A percentile compares a stretch with the other conserved stretches of the same genome.
These are phyloP conservation scores for Sylvilagus floridanus DNA, from an alignment of 2,797 vertebrate species.

Conservation along the genomic window DNA sequence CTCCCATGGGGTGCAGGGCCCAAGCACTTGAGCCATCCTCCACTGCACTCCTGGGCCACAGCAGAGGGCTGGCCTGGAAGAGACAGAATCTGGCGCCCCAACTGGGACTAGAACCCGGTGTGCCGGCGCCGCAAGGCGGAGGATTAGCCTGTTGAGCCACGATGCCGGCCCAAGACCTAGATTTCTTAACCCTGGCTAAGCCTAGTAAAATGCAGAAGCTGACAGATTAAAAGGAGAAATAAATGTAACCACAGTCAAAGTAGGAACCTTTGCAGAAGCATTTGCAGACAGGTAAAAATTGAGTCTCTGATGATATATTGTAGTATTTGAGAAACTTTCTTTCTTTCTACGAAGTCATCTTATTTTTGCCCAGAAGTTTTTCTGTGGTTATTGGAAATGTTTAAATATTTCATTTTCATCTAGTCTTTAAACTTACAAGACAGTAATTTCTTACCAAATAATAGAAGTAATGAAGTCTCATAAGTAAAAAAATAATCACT, in stretches of 20 bases:
- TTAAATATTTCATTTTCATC: conserved; percentile 48
- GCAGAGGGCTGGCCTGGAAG: too few relatives aligned
- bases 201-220: conserved; percentile 11
- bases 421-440: conserved; percentile 24
- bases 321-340: too few relatives aligned
- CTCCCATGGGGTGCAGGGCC: too few relatives aligned
- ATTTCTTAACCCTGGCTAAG: neutral
- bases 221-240: conserved; percentile 21
- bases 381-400: neutral
- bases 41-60: too few relatives aligned
- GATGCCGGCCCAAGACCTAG: neutral
- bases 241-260: neutral
- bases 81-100: too few relatives aligned
- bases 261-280: conserved; percentile 15
- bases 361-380: conserved; percentile 4
- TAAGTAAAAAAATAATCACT: too few relatives aligned
- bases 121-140: too few relatives aligned
- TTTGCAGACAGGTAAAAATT: conserved; percentile 37
- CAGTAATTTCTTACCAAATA: conserved; percentile 28
- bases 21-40: too few relatives aligned
- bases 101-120: too few relatives aligned
- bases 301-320: neutral
- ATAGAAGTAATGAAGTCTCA: neutral
- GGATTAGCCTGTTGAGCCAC: too few relatives aligned
- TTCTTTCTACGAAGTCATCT: neutral